Base-by-base conservation (phyloP, 35 echinoderm and acorn worm species). In the Eucidaris tribuloides region DNA sequence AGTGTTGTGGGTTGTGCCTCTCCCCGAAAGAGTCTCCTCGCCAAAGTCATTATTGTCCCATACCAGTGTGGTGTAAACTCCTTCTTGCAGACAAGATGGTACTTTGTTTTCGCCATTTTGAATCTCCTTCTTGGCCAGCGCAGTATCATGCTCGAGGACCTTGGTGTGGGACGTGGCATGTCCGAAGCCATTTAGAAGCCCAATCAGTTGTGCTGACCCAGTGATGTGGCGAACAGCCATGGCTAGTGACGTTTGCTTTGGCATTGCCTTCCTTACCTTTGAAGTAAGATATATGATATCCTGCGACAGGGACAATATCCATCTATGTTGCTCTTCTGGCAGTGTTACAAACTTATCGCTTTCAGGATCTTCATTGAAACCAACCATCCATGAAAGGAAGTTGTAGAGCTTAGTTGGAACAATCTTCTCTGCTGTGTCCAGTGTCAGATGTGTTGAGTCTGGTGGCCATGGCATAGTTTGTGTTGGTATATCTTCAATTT, bases 1-100 rank as follows among this genome's bases (percentile, higher is more conserved):
- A 0, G 89, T 91, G 31, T 78, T 86, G 29, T 86, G 83, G 18
- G 89, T 86, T 7, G 83, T 92, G 3, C 77, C 78, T 32, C 71
- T 79, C 14, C 91, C 91, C 1, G 85, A 55, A 20, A 87, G 19
- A 15, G 90, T 92, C 56, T 87, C 59, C 64, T 88, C 85, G n/a
- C 85, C 80, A 42, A 89, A 89, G 50, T 89, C 91, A 25, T 94
- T 94, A 55, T 89, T 94, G 43, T 94, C 92, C 86, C 86, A 94
- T 2, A 94, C 82, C 0, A 94, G 43, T 0, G 91, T 94, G 19
- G 85, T 94, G 62, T 46, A 89, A 18, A 36, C 50, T 27, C 56
- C 18, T 41, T 41, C 3, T 74, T 82, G 22, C 37, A 52, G 52
- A 2, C 79, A 24, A 14, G 57, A n/a, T 33, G 85, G 1, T 29